Conservation (phyloP, 53 echinoderm and acorn worm species). For the Patiria pectinifera region DNA sequence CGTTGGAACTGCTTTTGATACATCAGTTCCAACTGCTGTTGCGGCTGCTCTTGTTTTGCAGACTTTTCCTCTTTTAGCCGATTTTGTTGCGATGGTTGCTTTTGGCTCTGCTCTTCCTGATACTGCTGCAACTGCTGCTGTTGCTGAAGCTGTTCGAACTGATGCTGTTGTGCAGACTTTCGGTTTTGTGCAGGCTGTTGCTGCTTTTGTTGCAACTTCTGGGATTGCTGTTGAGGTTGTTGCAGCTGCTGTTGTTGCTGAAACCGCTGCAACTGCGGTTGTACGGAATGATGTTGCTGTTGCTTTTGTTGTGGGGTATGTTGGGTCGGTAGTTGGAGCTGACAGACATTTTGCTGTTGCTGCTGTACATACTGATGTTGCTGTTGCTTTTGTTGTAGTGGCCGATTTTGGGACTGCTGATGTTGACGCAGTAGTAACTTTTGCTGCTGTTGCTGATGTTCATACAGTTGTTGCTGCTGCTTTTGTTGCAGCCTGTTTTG, state of each 20-base stretch:
- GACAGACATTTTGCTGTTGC: background rate
- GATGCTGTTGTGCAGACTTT: background rate
- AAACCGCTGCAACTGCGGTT: background rate
- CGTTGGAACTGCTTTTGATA: background rate
- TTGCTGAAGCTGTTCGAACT: background rate
- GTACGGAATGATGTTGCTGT: background rate
- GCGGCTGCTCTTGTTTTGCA: background rate
- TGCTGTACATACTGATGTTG: slow-evolving; percentile 5
- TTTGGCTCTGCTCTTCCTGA: background rate
- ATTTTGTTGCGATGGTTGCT: background rate
- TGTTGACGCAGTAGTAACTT: background rate
- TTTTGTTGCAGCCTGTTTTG: background rate
- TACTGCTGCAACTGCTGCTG: background rate
- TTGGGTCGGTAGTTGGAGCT: background rate
- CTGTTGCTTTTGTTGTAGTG: background rate
- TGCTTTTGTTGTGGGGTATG: background rate
- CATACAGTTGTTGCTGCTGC: background rate
- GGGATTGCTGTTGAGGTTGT: background rate
- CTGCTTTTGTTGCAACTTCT: background rate
- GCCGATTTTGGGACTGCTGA: background rate
- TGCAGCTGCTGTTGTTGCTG: background rate
- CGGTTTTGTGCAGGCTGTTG: background rate
- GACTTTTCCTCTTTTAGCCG: background rate
- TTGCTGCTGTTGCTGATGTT: background rate
- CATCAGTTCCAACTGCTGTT: background rate